Conservation (phyloP, 2,888 invertebrate genomes). For the Chrysina gloriosa region DNA sequence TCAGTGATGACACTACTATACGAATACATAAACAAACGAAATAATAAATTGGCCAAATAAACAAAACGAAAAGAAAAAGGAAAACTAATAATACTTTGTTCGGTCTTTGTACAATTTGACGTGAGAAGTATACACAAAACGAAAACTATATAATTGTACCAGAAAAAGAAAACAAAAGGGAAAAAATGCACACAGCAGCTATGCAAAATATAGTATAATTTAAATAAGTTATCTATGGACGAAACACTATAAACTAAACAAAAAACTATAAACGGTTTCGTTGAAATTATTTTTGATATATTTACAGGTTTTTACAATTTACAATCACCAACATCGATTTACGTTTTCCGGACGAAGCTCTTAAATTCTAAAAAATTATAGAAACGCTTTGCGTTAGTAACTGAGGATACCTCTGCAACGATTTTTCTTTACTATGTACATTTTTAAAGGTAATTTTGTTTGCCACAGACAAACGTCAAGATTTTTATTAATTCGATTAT, state of each 20-base stretch:
- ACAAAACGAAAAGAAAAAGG: constrained; percentile 42
- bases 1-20: constrained; percentile 70
- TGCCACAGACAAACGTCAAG: not conserved
- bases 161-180: constrained; percentile 16
- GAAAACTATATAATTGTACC: constrained; percentile 19
- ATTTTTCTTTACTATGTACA: not conserved
- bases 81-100: constrained; percentile 1
- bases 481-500: constrained; percentile 12
- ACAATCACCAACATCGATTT: not conserved
- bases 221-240: not conserved
- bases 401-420: too few relatives aligned
- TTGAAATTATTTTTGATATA: not conserved
- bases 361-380: too few relatives aligned
- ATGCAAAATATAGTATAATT: constrained; percentile 36
- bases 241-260: constrained; percentile 26
- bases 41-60: constrained; percentile 51
- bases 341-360: too few relatives aligned
- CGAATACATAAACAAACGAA: constrained; percentile 57
- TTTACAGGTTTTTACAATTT: not conserved
- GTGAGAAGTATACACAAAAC: not conserved
- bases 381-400: too few relatives aligned
- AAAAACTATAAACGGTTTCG: not conserved
- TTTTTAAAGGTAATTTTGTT: constrained; percentile 2
- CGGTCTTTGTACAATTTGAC: not conserved
- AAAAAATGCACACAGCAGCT: constrained; percentile 40